Base-by-base conservation (phyloP, 1,140 invertebrate species). In the Drosophila ficusphila region DNA sequence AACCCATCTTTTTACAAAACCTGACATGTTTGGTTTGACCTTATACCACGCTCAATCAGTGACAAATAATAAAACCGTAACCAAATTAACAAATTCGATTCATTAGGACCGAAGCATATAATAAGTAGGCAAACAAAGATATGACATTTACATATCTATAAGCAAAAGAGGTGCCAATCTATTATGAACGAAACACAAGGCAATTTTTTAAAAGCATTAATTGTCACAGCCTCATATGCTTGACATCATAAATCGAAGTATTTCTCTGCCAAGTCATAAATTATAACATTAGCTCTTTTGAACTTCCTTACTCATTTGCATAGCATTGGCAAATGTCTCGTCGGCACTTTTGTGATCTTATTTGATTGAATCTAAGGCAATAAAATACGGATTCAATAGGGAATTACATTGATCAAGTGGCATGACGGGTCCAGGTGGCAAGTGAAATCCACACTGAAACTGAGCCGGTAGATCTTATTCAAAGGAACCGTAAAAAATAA, bases 261-360 rank as follows among this genome's bases (percentile, higher is more conserved):
- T 61, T 31, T 21, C 54, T 46, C 41, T 42, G 52, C 56, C 47
- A 27, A 33, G 21, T 31, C 52, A 70, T 64, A 79, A 79, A 79
- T 79, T 39, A 81, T 53, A 67, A 39, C 64, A 60, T 75, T 46
- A 65, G 71, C 48, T 61, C 72, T 79, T 71, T 56, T 70, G 19
- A 65, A 51, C 67, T 86, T 86, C 71, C 64, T 62, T 27, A 67
- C 60, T 67, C 33, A 86, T 61, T 76, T 65, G 52, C 60, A 79
- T 76, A 47, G 42, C 62, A 39, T 36, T 60, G 44, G 41, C 25
- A 33, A 60, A 54, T 42, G 36, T 38, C 33, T 52, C 14, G 57
- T 42, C 69, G 75, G 71, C 52, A 54, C 62, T 77, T 54, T 57
- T 69, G 49, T 58, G 16, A 48, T 52, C 39, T 53, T 36, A 36